A percentile compares a stretch with the other conserved stretches of the same genome.
These are phyloP conservation scores for Chelidonichthys spinosus DNA, from an alignment of 2,797 vertebrate genomes.

Conservation along the genomic window DNA sequence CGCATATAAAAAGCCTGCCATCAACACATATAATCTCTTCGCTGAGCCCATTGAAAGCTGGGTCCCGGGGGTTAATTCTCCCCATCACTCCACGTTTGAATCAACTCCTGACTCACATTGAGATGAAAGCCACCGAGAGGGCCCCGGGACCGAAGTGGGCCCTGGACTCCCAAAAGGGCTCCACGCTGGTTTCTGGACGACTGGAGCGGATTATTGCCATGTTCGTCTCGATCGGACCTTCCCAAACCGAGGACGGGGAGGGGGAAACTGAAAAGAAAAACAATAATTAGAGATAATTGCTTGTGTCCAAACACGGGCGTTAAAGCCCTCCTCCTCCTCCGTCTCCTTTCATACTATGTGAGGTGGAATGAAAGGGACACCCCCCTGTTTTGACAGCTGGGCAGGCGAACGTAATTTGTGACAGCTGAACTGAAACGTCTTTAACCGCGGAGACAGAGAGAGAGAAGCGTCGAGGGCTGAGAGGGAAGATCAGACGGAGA, in stretches of 20 bases:
- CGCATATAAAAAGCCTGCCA: conserved; percentile 94
- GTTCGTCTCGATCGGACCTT: conserved; percentile 94
- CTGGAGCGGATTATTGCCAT: conserved; percentile 95
- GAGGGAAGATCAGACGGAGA: conserved; percentile 75
- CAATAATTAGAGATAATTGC: conserved; percentile 99
- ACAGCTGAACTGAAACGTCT: conserved; percentile 92
- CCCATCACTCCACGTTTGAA: conserved; percentile 98
- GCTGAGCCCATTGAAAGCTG: conserved; percentile 97
- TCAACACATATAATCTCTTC: conserved; percentile 99
- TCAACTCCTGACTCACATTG: conserved; percentile 98
- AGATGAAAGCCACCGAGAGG: conserved; percentile 92
- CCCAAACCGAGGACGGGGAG: conserved; percentile 84
- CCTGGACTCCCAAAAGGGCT: conserved; percentile 86
- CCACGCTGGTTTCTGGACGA: conserved; percentile 89
- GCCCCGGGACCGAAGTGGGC: conserved; percentile 79
- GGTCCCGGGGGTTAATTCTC: conserved; percentile 98
- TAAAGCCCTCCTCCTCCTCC: conserved; percentile 88
- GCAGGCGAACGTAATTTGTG: conserved; percentile 94
- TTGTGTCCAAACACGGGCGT: conserved; percentile 99
- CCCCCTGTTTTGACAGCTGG: conserved; percentile 99
- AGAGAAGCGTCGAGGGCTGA: conserved; percentile 38
- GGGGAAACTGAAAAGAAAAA: conserved; percentile 99
- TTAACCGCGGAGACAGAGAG: conserved; percentile 78
- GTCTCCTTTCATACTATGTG: conserved; percentile 93
- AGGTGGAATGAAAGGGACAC: conserved; percentile 99